Base-by-base conservation (phyloP, 2,797 vertebrate species). In the Ciconia nigra region DNA sequence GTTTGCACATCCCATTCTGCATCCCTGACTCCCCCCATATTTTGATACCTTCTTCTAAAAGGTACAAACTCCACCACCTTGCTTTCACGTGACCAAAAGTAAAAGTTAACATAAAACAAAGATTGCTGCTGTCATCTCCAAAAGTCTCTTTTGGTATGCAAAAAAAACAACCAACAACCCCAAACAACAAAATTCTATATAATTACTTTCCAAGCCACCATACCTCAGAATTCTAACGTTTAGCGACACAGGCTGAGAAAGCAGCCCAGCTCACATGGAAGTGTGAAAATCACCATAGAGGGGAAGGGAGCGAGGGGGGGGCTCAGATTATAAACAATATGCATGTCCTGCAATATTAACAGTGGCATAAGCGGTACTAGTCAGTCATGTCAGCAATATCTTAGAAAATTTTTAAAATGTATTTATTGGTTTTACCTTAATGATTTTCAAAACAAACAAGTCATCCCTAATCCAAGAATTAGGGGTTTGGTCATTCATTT, bases 211-310 rank as follows among this genome's bases (percentile, higher is more conserved):
- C 37, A 78, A 76, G 31, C 15, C 35, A 59, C 19, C 35, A 37
- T 5, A 46, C 11, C 42, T 69, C 25, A 46, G 12, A 81, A 61
- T 49, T 49, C 20, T 67, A 18, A 63, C 0, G 0, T 39, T 44
- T 31, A 57, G 20, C 22, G 15, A 11, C 33, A 78, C 18, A 33
- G 26, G 28, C 39, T 78, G 37, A 63, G 25, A 77, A 83, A 39
- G 52, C 8, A 49, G 52, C 8, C 26, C 44, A 83, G 15, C 54
- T 65, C 10, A 55, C 1, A 6, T 26, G 4, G 12, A 74, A 71
- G 15, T 14, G 21, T 44, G 31, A 83, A 78, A 83, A 72, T 19
- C 35, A 51, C 12, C 37, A 54, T 0, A 44, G n/a, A 55, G 15
- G 39, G 49, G 13, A 67, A 87, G 37, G 37, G 37, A 39, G 37